Evolutionary conservation across 2,797 vertebrate species (phyloP).

Genomic region (Psittacula echo): DNA sequence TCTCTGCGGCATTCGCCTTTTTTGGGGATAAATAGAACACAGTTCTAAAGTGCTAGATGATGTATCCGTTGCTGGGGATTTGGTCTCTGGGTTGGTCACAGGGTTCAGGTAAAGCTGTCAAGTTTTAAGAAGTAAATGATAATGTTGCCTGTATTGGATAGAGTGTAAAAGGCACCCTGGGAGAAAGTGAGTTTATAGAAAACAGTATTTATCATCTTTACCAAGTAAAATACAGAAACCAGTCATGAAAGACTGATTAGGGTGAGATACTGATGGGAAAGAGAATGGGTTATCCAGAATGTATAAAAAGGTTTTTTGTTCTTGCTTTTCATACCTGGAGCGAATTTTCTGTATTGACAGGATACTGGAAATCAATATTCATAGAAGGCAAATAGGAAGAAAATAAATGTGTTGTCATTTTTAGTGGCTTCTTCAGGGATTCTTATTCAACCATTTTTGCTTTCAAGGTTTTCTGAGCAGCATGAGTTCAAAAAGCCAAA

Average conservation of each 20-base stretch:
- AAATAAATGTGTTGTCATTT: not conserved
- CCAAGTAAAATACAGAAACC: not conserved
- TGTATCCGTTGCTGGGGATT: fast-evolving
- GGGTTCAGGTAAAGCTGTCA: not conserved
- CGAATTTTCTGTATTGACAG: not conserved
- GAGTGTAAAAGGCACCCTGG: not conserved
- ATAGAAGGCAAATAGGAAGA: not conserved
- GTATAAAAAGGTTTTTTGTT: not conserved
- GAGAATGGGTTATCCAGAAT: not conserved
- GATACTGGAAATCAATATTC: not conserved
- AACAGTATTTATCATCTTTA: not conserved
- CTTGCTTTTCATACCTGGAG: not conserved
- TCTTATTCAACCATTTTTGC: not conserved
- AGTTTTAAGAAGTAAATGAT: not conserved
- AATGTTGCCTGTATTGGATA: not conserved
- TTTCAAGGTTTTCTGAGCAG: conserved; percentile 90
- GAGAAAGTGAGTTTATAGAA: not conserved
- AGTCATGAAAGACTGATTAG: not conserved
- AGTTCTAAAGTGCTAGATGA: fast-evolving
- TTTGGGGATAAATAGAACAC: not conserved
- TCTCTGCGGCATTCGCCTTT: not conserved
- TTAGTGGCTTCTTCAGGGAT: not conserved
- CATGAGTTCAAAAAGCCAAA: conserved; percentile 94
- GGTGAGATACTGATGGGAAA: not conserved
- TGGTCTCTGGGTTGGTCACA: not conserved